These are phyloP conservation scores for Kryptolebias ocellatus DNA, from an alignment of 2,797 vertebrate genomes.

Conservation along the genomic window DNA sequence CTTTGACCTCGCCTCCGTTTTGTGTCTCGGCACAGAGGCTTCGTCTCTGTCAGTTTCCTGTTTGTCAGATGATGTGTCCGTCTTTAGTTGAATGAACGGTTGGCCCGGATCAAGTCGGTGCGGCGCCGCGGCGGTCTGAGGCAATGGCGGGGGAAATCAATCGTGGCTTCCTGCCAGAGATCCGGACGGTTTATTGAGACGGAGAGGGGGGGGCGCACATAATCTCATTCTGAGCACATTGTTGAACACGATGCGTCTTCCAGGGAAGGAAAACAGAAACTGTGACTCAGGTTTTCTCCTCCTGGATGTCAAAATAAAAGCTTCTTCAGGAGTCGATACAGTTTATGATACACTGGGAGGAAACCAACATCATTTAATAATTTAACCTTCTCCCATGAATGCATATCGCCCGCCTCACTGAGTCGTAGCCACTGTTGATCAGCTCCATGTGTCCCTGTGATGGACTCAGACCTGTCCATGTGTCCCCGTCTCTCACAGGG, in stretches of 20 bases:
- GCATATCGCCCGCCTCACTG: too few species aligned
- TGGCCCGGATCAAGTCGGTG: constrained; percentile 24
- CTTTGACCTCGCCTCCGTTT: constrained; percentile 5
- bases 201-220: constrained; percentile 53
- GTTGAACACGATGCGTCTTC: constrained; percentile 25
- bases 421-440: too few species aligned
- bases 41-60: constrained; percentile 28
- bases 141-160: constrained; percentile 68
- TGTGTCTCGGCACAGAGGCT: constrained; percentile 2
- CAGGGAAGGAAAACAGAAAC: constrained; percentile 3
- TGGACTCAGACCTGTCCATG: too few species aligned
- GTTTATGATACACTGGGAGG: too few species aligned
- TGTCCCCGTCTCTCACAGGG: too few species aligned
- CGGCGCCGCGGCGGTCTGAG: constrained; percentile 26
- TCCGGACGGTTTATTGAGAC: constrained; percentile 65
- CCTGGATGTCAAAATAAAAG: background rate
- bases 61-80: constrained; percentile 53
- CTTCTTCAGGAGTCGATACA: too few species aligned
- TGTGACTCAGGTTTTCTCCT: constrained; percentile 12
- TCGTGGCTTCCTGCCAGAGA: constrained; percentile 70
- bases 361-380: too few species aligned
- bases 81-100: constrained; percentile 63
- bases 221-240: constrained; percentile 52
- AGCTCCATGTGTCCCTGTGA: too few species aligned
- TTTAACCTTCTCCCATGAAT: too few species aligned